Percentiles rank a stretch among this genome's conserved stretches.
Evolutionary conservation across 2,888 invertebrate genomes (phyloP).

Genomic region (Meliscaeva auricollis): DNA sequence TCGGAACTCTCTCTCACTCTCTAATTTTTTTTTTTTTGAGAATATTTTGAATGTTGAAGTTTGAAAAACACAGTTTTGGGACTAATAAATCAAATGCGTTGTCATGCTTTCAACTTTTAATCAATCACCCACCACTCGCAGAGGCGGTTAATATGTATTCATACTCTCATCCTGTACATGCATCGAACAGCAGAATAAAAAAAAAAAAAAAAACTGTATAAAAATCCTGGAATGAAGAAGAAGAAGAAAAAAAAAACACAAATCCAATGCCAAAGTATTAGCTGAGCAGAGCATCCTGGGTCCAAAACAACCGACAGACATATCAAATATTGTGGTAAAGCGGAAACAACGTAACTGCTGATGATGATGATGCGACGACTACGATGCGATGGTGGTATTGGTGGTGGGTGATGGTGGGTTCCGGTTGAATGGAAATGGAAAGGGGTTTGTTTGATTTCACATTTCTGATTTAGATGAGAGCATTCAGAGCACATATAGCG

Average conservation of each 20-base stretch:
- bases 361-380: constrained; percentile 20
- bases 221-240: constrained; percentile 10
- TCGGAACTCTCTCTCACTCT: constrained; percentile 12
- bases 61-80: constrained; percentile 76
- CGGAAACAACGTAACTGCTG: constrained; percentile 59
- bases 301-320: constrained; percentile 74
- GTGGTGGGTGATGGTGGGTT: not conserved
- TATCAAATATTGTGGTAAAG: constrained; percentile 71
- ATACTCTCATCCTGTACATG: constrained; percentile 8
- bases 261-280: constrained; percentile 66
- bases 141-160: constrained; percentile 72
- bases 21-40: constrained; percentile 29
- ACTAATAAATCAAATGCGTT: constrained; percentile 75
- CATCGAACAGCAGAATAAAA: not conserved
- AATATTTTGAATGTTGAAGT: constrained; percentile 72
- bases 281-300: constrained; percentile 48
- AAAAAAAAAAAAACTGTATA: constrained; percentile 5
- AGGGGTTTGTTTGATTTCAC: constrained; percentile 49
- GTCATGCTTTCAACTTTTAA: constrained; percentile 76
- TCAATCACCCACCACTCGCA: constrained; percentile 74
- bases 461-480: constrained; percentile 54
- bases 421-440: constrained; percentile 19
- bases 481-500: not conserved
- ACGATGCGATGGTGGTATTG: not conserved
- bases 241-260: constrained; percentile 1